Conservation (phyloP, 2,113 vertebrate species). For the Chaetodon auriga region DNA sequence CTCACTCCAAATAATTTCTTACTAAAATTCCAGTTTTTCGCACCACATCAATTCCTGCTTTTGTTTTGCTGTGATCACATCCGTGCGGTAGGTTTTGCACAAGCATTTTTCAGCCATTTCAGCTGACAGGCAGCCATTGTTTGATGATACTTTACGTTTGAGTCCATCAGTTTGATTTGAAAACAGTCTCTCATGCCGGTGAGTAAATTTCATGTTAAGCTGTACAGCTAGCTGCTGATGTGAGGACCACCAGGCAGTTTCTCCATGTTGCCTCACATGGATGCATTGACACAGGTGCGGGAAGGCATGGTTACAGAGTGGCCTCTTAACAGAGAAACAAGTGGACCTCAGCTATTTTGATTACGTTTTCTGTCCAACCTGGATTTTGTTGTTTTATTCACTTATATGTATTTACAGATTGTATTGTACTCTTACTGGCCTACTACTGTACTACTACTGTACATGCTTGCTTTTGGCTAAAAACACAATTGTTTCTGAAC, state of each 20-base stretch:
- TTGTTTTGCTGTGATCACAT: conserved; percentile 36
- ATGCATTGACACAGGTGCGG: conserved; percentile 31
- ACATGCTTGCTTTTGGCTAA: conserved; percentile 67
- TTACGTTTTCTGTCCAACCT: conserved; percentile 31
- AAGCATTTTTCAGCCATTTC: conserved; percentile 26
- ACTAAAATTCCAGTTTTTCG: conserved; percentile 40
- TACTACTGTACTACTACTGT: conserved; percentile 72
- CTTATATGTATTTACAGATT: conserved; percentile 67
- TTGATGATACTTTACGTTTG: not conserved
- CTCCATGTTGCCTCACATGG: conserved; percentile 14
- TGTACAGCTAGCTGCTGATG: conserved; percentile 50
- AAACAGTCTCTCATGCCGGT: conserved; percentile 12
- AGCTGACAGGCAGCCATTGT: not conserved
- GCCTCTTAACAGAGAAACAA: conserved; percentile 31
- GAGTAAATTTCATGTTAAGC: conserved; percentile 11
- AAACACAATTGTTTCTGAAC: conserved; percentile 51
- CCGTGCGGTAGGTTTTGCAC: conserved; percentile 26
- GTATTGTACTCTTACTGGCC: conserved; percentile 66
- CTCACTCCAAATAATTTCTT: conserved; percentile 17
- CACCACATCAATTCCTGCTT: not conserved
- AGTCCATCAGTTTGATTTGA: conserved; percentile 16
- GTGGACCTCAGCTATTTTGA: conserved; percentile 56
- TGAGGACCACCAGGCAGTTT: conserved; percentile 34
- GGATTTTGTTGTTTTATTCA: conserved; percentile 59
- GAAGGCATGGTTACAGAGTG: conserved; percentile 25